Percentiles rank a stretch among this genome's conserved stretches.
Evolutionary conservation across 2,888 invertebrate species (phyloP).

Genomic region (Oscheius onirici): DNA sequence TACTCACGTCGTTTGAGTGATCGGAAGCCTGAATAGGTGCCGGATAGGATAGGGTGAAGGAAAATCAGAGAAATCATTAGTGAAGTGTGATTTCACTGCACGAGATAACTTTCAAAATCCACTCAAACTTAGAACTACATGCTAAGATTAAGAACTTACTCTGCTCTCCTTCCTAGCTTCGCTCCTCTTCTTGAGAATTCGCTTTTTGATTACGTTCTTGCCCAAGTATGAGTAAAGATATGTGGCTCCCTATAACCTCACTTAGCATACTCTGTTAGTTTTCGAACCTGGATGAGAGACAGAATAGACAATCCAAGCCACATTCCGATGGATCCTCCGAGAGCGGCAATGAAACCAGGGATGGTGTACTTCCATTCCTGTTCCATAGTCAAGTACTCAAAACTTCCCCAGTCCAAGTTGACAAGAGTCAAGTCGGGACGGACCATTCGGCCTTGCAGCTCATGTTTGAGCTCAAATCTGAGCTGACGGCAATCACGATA

Average conservation of each 20-base stretch:
- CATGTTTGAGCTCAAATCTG: slow-evolving; percentile 65
- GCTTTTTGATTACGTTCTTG: slow-evolving; percentile 61
- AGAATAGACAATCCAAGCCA: slow-evolving; percentile 70
- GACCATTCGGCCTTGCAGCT: slow-evolving; percentile 64
- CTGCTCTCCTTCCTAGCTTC: not conserved
- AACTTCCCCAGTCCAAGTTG: slow-evolving; percentile 68
- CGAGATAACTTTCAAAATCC: not conserved
- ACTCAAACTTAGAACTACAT: not conserved
- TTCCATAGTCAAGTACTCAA: slow-evolving; percentile 69
- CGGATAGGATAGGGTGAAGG: slow-evolving; percentile 23
- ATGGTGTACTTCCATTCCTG: slow-evolving; percentile 64
- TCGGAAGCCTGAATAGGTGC: slow-evolving; percentile 9
- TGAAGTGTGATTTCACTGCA: not conserved
- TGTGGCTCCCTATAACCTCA: slow-evolving; percentile 57
- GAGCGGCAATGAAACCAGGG: slow-evolving; percentile 67
- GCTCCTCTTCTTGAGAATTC: slow-evolving; percentile 39
- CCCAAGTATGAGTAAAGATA: slow-evolving; percentile 62
- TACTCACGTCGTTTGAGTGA: slow-evolving; percentile 8
- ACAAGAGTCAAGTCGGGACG: slow-evolving; percentile 66
- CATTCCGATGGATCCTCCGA: slow-evolving; percentile 71
- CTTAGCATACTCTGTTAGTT: not conserved
- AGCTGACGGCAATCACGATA: slow-evolving; percentile 65
- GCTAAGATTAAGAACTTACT: not conserved
- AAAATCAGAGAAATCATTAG: slow-evolving; percentile 2
- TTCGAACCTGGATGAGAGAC: slow-evolving; percentile 66